Evolutionary conservation across 1,140 invertebrate genomes (phyloP), one percentile per base, ranked within the genome.

Genomic region (Drosophila sechellia): DNA sequence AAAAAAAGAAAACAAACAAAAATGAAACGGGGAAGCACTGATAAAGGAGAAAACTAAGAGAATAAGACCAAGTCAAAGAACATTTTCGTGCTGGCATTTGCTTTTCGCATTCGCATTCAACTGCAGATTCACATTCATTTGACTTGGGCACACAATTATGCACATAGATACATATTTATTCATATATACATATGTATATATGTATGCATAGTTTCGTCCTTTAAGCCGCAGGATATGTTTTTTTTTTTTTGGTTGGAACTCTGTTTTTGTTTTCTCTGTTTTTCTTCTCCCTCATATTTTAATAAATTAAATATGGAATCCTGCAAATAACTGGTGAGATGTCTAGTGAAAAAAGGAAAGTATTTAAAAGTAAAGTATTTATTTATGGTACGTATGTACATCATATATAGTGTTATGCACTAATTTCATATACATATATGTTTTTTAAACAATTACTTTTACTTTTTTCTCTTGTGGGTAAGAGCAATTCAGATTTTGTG

Each of bases 111-210:
- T 56, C 60, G 53, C 70, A 75, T 64, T 80, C 71, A 74, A 81
- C 64, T 80, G 77, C 78, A 81, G 79, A 77, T 59, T 48, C 64
- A 54, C 72, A 81, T 81, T 81, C 58, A 63, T 73, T 77, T 73
- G 64, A 68, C 53, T 74, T 50, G 49, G 42, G 42, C 66, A 34
- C 40, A 48, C 63, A 77, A 70, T 61, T 70, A 77, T 63, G 53
- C 65, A 54, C 70, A 86, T 77, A 87, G 58, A 27, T 45, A 45
- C 53, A 54, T 58, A 59, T 31, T 31, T 31, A 31, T 31, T 2
- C 31, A 22, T 1, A 22, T 0, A 49, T 3, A 4, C 27, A 3
- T 31, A 46, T 10, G 46, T 31, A 39, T 15, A 35, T 11, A 54
- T 20, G 15, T 22, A 22, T 6, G 15, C 15, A 27, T 59, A 65